Conservation (phyloP, 2,888 invertebrate species). For the Campoletis raptor region DNA sequence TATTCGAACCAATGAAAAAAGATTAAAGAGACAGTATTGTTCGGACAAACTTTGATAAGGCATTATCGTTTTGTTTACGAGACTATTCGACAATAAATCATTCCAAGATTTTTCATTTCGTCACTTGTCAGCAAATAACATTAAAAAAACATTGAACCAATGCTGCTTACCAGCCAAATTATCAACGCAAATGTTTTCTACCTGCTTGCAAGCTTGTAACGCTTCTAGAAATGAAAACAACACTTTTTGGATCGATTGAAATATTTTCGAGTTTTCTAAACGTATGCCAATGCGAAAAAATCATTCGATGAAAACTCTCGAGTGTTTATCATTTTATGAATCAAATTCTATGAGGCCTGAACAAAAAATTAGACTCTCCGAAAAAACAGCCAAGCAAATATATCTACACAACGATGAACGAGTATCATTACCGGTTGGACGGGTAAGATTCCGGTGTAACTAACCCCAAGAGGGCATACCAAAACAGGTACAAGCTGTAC, state of each 20-base stretch:
- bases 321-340: not conserved
- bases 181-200: too few relatives aligned
- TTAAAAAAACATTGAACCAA: too few relatives aligned
- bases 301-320: not conserved
- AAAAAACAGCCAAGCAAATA: not conserved
- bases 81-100: not conserved
- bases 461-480: constrained; percentile 66
- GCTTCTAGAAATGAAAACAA: not conserved
- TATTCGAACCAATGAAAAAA: not conserved
- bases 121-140: not conserved
- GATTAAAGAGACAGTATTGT: not conserved
- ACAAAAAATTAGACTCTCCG: not conserved
- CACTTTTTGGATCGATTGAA: too few relatives aligned
- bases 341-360: not conserved
- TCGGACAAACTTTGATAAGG: not conserved
- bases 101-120: too few relatives aligned
- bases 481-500: constrained; percentile 60
- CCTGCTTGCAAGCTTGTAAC: too few relatives aligned
- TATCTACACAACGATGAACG: constrained; percentile 21
- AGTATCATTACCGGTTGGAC: constrained; percentile 60
- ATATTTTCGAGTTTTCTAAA: not conserved
- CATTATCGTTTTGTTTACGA: not conserved
- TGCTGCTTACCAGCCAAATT: too few relatives aligned
- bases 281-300: constrained; percentile 7
- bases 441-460: constrained; percentile 67